phyloP scores from a whole-genome alignment of 2,113 vertebrate genomes.

The Oostethus manadensis region DNA sequence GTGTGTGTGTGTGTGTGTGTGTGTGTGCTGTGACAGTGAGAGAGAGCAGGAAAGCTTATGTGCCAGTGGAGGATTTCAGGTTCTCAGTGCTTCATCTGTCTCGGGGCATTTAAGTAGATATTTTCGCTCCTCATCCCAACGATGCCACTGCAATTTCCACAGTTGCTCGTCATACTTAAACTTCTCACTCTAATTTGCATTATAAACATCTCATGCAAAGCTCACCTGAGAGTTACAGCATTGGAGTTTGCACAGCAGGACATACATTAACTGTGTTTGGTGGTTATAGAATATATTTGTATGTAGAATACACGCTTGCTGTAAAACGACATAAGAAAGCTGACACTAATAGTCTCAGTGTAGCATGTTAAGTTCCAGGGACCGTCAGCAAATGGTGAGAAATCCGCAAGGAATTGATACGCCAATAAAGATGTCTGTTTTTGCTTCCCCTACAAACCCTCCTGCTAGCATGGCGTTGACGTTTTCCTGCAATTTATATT shows the following conservation, averaged over 20 bases:
- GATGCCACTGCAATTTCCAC: conserved; percentile 69
- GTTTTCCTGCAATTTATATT: no score
- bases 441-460: no score
- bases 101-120: conserved; percentile 60
- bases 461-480: no score
- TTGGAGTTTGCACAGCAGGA: conserved; percentile 32
- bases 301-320: no score
- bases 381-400: no score
- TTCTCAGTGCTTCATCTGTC: conserved; percentile 56
- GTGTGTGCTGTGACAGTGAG: conserved; percentile 28
- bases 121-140: conserved; percentile 60
- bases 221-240: conserved; percentile 61
- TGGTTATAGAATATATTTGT: no score
- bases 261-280: conserved; percentile 5
- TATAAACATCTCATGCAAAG: conserved; percentile 60
- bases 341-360: no score
- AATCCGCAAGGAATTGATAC: no score
- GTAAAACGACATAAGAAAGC: no score
- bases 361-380: no score
- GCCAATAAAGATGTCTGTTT: no score
- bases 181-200: conserved; percentile 62
- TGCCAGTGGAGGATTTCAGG: conserved; percentile 57
- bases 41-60: conserved; percentile 29
- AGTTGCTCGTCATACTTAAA: conserved; percentile 70
- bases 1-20: conserved; percentile 26